Conservation (phyloP, 2,113 vertebrate genomes). For the Labeo catla region DNA sequence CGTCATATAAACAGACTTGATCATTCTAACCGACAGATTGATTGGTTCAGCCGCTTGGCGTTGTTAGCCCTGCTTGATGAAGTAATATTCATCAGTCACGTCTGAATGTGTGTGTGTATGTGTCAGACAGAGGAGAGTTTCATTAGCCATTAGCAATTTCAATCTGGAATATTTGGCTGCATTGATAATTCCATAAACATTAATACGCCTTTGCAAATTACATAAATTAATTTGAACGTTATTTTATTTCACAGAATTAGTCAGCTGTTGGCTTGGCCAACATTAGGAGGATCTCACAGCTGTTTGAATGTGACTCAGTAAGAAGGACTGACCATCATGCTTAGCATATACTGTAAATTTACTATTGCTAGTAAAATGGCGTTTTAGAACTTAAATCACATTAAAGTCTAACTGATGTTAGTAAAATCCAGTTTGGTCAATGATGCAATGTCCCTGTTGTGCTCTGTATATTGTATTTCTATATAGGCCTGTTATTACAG, state of each 20-base stretch:
- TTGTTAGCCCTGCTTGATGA: conserved; percentile 30
- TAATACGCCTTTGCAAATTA: conserved; percentile 24
- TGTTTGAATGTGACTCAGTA: conserved; percentile 11
- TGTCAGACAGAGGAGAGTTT: background rate
- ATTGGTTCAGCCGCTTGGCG: conserved; percentile 39
- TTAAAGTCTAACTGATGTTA: background rate
- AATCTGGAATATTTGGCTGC: background rate
- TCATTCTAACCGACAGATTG: conserved; percentile 42
- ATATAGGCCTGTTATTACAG: conserved; percentile 5
- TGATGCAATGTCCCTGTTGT: conserved; percentile 59
- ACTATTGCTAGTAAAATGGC: background rate
- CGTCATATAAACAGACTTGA: conserved; percentile 55
- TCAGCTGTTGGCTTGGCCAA: conserved; percentile 27
- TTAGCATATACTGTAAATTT: background rate
- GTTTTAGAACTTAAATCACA: background rate
- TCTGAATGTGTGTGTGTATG: background rate
- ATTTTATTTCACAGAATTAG: conserved; percentile 5
- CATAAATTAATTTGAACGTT: background rate
- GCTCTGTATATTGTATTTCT: conserved; percentile 66
- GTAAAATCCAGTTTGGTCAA: conserved; percentile 32
- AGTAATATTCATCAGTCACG: conserved; percentile 40
- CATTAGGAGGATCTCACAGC: background rate
- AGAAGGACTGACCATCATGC: background rate
- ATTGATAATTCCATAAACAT: conserved; percentile 33
- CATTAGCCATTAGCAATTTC: background rate